Evolutionary conservation across 2,113 vertebrate genomes (phyloP).

Genomic region (Phrynosoma platyrhinos): DNA sequence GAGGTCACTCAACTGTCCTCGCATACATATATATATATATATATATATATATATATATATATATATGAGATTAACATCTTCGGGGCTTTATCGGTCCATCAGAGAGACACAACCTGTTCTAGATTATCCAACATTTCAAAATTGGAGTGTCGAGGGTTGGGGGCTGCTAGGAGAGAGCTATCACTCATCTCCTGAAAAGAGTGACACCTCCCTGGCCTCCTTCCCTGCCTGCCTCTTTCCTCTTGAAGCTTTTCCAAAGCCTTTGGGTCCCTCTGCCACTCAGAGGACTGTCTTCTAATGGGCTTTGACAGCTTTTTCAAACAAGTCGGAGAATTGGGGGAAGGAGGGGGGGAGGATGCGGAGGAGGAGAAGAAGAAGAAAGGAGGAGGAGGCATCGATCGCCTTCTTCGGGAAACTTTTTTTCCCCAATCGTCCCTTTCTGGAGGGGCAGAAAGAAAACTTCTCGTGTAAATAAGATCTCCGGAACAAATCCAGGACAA

Average conservation of each 20-base stretch:
- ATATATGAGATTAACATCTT: neutral
- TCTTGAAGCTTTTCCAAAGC: slow-evolving; percentile 20
- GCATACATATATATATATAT: too few relatives aligned
- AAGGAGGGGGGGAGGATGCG: neutral
- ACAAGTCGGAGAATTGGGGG: neutral
- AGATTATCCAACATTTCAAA: neutral
- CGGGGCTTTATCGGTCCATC: neutral
- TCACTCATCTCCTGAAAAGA: neutral
- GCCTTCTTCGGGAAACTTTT: slow-evolving; percentile 7
- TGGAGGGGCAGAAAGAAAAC: neutral
- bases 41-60: too few relatives aligned
- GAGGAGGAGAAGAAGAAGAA: neutral
- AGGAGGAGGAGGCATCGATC: neutral
- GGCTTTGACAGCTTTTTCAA: slow-evolving; percentile 39
- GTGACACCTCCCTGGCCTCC: slow-evolving; percentile 26
- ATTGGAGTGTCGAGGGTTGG: too few relatives aligned
- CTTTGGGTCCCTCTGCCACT: slow-evolving; percentile 4
- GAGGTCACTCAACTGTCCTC: too few relatives aligned
- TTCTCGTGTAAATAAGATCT: too few relatives aligned
- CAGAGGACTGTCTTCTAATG: slow-evolving; percentile 2
- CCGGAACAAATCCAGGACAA: too few relatives aligned
- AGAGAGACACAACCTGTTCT: neutral
- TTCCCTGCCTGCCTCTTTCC: neutral
- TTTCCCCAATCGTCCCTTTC: neutral
- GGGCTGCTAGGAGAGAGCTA: too few relatives aligned